Evolutionary conservation across 2,888 invertebrate species (phyloP), one percentile per base, ranked within the genome.

Genomic region (Caenorhabditis sinica): DNA sequence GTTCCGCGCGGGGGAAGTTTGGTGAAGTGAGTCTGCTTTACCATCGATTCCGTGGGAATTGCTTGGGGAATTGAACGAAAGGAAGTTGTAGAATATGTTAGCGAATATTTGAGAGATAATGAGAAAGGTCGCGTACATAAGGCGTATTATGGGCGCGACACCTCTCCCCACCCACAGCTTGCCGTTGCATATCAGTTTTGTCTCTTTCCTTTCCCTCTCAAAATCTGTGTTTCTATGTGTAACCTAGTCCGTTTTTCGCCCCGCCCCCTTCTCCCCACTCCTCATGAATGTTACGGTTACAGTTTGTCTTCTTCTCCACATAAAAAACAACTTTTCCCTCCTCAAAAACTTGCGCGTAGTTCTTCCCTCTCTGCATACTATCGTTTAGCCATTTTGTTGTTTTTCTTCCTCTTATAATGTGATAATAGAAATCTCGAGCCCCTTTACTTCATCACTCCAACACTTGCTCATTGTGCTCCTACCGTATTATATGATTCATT

Each of bases 111-210:
- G n/a, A n/a, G n/a, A n/a, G n/a, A n/a, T n/a, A n/a, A n/a, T n/a
- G n/a, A n/a, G n/a, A n/a, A n/a, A n/a, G n/a, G n/a, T n/a, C n/a
- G n/a, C n/a, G n/a, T n/a, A n/a, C n/a, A n/a, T n/a, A n/a, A n/a
- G n/a, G n/a, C n/a, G n/a, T n/a, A n/a, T n/a, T n/a, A n/a, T n/a
- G n/a, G n/a, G n/a, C n/a, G n/a, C n/a, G n/a, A n/a, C n/a, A n/a
- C 40, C 63, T 25, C 49, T 11, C 20, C 73, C 80, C 80, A 80
- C 66, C 68, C 36, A n/a, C 68, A 61, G 71, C 79, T 79, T 79
- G 79, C 79, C 79, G n/a, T 56, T 56, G 43, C 79, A 79, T 79
- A 79, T 79, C 79, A 79, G 65, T 68, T 63, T 58, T 40, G n/a
- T 61, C 23, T 40, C 20, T 58, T 66, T 28, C 20, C 49, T 30